A percentile compares a stretch with the other conserved stretches of the same genome.
Conservation (phyloP, 2,888 invertebrate species). For the Drosophila engyochracea region DNA sequence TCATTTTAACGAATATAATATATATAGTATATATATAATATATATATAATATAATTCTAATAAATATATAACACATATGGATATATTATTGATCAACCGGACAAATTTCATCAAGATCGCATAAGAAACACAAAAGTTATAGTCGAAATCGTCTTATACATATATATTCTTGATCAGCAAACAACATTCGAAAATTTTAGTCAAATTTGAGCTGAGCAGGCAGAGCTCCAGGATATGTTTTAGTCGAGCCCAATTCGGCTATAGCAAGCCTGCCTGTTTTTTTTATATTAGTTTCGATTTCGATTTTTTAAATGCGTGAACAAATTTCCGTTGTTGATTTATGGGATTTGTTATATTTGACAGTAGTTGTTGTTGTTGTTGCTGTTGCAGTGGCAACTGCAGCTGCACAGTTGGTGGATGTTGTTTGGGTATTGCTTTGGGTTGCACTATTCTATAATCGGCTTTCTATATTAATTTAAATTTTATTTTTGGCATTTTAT, state of each 20-base stretch:
- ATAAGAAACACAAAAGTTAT: not conserved
- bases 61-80: accelerated
- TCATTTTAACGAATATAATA: too few relatives aligned
- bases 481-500: slow-evolving; percentile 81
- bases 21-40: too few relatives aligned
- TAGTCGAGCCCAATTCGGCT: not conserved
- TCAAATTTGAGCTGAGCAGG: not conserved
- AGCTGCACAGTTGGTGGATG: slow-evolving; percentile 33
- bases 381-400: slow-evolving; percentile 31
- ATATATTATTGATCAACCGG: not conserved
- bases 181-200: not conserved
- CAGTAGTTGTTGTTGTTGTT: slow-evolving; percentile 48
- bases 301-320: slow-evolving; percentile 8
- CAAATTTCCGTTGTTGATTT: slow-evolving; percentile 77
- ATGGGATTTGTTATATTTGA: slow-evolving; percentile 82
- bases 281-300: slow-evolving; percentile 3
- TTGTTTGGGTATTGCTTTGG: not conserved
- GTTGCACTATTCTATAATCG: slow-evolving; percentile 65
- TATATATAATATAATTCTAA: not conserved
- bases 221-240: not conserved
- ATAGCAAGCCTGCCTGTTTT: not conserved
- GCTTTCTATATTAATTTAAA: slow-evolving; percentile 81
- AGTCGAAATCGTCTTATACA: not conserved
- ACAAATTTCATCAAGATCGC: not conserved
- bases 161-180: not conserved